Evolutionary conservation across 2,888 invertebrate genomes (phyloP).

Genomic region (Nowickia ferox): DNA sequence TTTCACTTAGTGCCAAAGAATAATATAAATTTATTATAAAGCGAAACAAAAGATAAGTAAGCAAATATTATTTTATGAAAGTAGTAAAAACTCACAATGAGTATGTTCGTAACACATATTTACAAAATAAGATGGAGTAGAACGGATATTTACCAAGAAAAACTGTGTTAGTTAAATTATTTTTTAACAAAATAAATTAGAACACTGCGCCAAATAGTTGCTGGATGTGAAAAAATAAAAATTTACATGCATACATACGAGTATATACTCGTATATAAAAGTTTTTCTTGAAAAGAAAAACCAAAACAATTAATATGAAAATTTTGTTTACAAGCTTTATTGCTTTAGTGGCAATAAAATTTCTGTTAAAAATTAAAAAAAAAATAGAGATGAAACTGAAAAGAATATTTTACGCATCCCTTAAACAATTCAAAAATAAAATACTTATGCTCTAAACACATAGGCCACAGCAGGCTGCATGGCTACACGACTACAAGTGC

Average conservation of each 20-base stretch:
- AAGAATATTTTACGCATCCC: not conserved
- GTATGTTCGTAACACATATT: not conserved
- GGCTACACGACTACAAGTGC: no score
- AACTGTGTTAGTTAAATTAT: not conserved
- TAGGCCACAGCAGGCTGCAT: no score
- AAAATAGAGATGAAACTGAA: no score
- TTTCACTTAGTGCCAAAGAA: conserved; percentile 27
- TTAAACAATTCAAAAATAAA: not conserved
- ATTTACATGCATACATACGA: no score
- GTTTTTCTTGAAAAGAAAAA: conserved; percentile 5
- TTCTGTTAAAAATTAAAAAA: not conserved
- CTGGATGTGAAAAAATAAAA: not conserved
- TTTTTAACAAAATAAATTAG: conserved; percentile 18
- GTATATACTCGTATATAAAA: no score
- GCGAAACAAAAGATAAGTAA: conserved; percentile 35
- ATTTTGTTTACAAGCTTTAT: not conserved
- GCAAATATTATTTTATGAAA: conserved; percentile 35
- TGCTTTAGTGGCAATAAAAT: not conserved
- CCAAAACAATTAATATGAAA: not conserved
- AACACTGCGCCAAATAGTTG: conserved; percentile 9
- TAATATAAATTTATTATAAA: not conserved
- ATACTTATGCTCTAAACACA: no score
- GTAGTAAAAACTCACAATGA: not conserved
- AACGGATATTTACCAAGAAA: conserved; percentile 39
- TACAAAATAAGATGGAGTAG: conserved; percentile 45